These are phyloP conservation scores for Monoplex corrugatus DNA, from an alignment of 2,888 invertebrate species.

Conservation along the genomic window DNA sequence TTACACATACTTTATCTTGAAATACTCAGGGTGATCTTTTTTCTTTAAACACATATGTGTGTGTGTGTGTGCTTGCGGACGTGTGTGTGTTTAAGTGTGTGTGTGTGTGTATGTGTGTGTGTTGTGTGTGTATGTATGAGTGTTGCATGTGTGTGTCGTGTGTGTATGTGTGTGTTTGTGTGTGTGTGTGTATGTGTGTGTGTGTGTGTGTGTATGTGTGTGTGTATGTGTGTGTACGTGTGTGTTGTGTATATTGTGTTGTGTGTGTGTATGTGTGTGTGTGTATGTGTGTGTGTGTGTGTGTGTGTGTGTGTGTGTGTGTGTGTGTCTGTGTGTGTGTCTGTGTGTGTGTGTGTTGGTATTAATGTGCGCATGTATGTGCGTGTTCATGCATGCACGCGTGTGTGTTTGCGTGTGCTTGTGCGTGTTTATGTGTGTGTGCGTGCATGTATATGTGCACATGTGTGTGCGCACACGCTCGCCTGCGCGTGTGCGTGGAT, in stretches of 20 bases:
- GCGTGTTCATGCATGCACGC: too few species aligned
- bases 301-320: neutral
- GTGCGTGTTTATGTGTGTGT: neutral
- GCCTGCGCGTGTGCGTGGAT: neutral
- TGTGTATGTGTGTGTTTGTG: neutral
- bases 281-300: neutral
- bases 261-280: neutral
- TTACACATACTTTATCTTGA: too few species aligned
- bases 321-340: neutral
- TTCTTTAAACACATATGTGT: too few species aligned
- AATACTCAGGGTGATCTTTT: too few species aligned
- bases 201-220: neutral
- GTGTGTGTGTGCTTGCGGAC: too few species aligned
- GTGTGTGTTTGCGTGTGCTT: neutral
- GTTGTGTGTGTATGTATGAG: too few species aligned
- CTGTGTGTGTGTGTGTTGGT: neutral
- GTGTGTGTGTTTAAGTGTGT: too few species aligned
- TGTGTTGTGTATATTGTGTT: neutral
- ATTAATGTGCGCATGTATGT: neutral
- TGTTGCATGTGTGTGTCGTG: too few species aligned
- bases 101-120: too few species aligned
- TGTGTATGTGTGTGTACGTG: neutral
- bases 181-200: neutral
- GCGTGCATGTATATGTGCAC: too few species aligned
- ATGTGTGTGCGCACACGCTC: too few species aligned